Percentiles rank a stretch among this genome's conserved stretches.
phyloP scores from a whole-genome alignment of 2,888 invertebrate genomes.

The Rhagonycha lutea region DNA sequence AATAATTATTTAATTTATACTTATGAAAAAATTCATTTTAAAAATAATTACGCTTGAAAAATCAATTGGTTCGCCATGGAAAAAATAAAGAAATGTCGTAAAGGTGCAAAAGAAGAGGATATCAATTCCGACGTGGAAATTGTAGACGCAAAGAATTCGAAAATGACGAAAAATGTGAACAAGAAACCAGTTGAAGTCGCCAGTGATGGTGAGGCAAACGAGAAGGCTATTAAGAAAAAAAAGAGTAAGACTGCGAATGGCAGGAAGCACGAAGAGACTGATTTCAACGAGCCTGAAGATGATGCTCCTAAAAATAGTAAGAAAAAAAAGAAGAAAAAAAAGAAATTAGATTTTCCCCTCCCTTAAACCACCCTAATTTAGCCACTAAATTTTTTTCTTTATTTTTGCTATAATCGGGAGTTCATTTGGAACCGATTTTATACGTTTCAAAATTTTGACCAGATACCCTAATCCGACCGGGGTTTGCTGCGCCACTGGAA shows the following conservation, averaged over 20 bases:
- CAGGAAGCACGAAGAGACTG: conserved; percentile 48
- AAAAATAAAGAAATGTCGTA: conserved; percentile 82
- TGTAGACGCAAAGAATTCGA: conserved; percentile 44
- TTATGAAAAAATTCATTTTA: conserved; percentile 45
- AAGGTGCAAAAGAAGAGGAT: conserved; percentile 74
- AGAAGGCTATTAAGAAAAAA: conserved; percentile 36
- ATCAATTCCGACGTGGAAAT: conserved; percentile 66
- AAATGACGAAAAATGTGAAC: conserved; percentile 45
- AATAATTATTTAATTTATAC: conserved; percentile 37
- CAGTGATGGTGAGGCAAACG: conserved; percentile 34
- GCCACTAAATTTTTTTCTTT: no score
- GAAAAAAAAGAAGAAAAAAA: no score
- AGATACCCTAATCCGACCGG: no score
- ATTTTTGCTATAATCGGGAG: no score
- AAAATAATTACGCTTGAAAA: conserved; percentile 36
- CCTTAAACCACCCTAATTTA: no score
- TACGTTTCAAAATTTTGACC: no score
- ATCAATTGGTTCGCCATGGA: conserved; percentile 61
- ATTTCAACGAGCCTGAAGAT: conserved; percentile 46
- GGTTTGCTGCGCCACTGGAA: no score
- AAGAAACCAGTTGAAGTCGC: conserved; percentile 37
- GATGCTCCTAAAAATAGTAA: conserved; percentile 51
- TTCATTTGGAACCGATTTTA: no score
- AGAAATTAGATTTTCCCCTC: no score
- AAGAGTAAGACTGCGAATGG: conserved; percentile 43